These are phyloP conservation scores for Rhabdornis inornatus DNA, from an alignment of 2,113 vertebrate genomes.

Conservation along the genomic window DNA sequence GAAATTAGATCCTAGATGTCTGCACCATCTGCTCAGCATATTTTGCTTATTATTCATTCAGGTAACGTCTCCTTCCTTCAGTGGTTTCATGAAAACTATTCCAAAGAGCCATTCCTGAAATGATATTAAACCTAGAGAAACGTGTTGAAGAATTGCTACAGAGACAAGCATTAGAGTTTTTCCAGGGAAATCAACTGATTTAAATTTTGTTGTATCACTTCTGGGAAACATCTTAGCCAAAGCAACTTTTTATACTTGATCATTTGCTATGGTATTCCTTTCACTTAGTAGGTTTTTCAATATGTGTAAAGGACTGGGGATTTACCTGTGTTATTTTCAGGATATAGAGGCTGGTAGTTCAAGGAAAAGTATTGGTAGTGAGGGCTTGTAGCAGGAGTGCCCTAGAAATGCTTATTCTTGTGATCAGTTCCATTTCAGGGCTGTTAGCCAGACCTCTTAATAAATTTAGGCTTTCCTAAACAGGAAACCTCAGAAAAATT, in stretches of 20 bases:
- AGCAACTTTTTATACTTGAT: neutral
- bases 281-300: neutral
- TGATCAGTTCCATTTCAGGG: neutral
- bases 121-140: neutral
- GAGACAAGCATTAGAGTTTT: neutral
- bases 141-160: neutral
- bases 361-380: neutral
- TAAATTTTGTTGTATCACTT: neutral
- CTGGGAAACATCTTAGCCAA: neutral
- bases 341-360: neutral
- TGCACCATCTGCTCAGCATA: neutral
- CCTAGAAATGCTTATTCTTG: neutral
- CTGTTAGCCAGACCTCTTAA: neutral
- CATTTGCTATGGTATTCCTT: neutral
- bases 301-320: neutral
- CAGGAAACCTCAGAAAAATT: slow-evolving; percentile 25
- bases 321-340: slow-evolving; percentile 5
- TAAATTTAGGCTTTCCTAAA: slow-evolving; percentile 24
- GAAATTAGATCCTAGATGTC: neutral
- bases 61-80: neutral
- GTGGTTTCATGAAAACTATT: neutral
- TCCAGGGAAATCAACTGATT: neutral
- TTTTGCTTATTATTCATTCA: slow-evolving; percentile 1
- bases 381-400: neutral
- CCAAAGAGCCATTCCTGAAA: neutral